Conservation (phyloP, 1,140 invertebrate species). For the Drosophila lacertosa region DNA sequence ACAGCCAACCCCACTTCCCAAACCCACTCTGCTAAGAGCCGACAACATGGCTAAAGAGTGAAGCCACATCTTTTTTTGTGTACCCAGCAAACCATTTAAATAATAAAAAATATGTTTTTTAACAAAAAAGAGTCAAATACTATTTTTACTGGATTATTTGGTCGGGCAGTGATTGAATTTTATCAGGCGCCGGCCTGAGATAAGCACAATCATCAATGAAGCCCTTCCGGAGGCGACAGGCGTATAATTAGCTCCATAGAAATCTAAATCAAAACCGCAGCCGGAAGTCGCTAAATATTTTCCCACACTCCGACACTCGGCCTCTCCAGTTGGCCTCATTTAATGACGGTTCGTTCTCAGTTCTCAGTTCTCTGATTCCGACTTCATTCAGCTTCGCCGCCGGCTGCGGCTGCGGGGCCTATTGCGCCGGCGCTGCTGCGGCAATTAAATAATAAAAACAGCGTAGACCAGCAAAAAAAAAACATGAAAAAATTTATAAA, state of each 20-base stretch:
- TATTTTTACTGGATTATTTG: slow-evolving; percentile 10
- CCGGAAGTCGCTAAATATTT: slow-evolving; percentile 79
- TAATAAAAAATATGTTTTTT: not conserved
- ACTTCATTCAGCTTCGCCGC: slow-evolving; percentile 16
- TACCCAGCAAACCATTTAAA: slow-evolving; percentile 4
- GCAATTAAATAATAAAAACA: slow-evolving; percentile 76
- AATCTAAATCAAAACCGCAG: slow-evolving; percentile 60
- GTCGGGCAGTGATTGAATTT: slow-evolving; percentile 36
- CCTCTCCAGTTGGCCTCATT: slow-evolving; percentile 69
- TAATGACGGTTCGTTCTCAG: slow-evolving; percentile 46
- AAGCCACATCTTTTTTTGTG: not conserved
- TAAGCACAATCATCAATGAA: slow-evolving; percentile 43
- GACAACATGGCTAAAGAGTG: slow-evolving; percentile 29
- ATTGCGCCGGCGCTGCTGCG: slow-evolving; percentile 70
- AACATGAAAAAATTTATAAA: slow-evolving; percentile 12
- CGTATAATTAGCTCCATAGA: slow-evolving; percentile 48
- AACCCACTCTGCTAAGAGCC: slow-evolving; percentile 28
- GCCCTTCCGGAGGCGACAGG: slow-evolving; percentile 48
- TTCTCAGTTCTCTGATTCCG: slow-evolving; percentile 19
- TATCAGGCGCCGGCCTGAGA: slow-evolving; percentile 26
- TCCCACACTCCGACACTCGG: slow-evolving; percentile 76
- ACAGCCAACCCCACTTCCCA: not conserved
- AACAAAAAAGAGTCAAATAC: slow-evolving; percentile 5
- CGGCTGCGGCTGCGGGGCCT: slow-evolving; percentile 43
- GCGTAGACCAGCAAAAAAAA: slow-evolving; percentile 43